Evolutionary conservation across 2,888 invertebrate genomes (phyloP), one percentile per base, ranked within the genome.

Genomic region (Apotomis turbidana): DNA sequence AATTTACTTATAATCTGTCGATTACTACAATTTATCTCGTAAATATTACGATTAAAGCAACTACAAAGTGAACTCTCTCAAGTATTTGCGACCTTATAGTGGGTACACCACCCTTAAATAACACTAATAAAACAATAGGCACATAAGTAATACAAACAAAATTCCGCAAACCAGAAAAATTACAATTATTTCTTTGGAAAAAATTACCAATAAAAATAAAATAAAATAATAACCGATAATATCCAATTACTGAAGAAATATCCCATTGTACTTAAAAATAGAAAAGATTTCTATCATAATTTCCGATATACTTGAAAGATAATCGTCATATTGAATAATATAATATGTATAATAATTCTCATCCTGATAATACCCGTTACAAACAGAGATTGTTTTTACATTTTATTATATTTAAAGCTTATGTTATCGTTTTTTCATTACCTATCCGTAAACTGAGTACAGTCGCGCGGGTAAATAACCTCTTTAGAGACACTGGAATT

Each of bases 211-310:
- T 41, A 6, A 55, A 55, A 44, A 55, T 54, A 44, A 64, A 64
- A 54, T 27, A 27, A 41, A 13, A 38, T 51, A 41, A 54, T 10
- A 55, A 41, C 44, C 27, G 46, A 66, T 46, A 54, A 66, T 44
- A 55, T 15, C 8, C 12, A 6, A 27, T 46, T 46, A 57, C 46
- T 36, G 10, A 46, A 46, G 55, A n/a, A 55, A 58, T 58, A 58
- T 38, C 44, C 15, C n/a, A 64, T 66, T 66, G 66, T 66, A 66
- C 66, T 64, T 66, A 66, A 57, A n/a, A 57, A 46, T 64, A 66
- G 15, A 66, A n/a, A 54, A 2, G 46, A 49, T 12, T n/a, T 51
- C 41, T 66, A 57, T 1, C 44, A 66, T 55, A 66, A 66, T 66
- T 57, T 57, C 46, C 44, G 55, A 57, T 55, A 66, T 36, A 57